Percentiles rank a stretch among this genome's conserved stretches.
Conservation (phyloP, 2,113 vertebrate species). For the Silurus meridionalis region DNA sequence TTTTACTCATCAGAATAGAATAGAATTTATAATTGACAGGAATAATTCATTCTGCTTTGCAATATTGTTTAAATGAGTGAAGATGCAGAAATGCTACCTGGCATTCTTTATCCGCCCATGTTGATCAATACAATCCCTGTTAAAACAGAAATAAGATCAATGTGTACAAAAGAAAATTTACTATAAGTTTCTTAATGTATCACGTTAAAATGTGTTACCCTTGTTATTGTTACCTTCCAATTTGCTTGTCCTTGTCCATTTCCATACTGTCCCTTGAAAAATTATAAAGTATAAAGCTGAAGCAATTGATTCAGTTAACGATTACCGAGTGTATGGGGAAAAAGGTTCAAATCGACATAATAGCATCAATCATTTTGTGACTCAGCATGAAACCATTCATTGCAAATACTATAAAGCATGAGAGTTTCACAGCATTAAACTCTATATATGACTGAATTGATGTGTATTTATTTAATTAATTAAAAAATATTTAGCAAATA, state of each 20-base stretch:
- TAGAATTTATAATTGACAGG: not conserved
- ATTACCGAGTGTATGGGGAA: not conserved
- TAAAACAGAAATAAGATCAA: constrained; percentile 62
- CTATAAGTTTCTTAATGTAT: not conserved
- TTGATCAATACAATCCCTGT: constrained; percentile 79
- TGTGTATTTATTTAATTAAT: not conserved
- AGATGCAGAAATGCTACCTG: constrained; percentile 73
- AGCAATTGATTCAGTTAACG: not conserved
- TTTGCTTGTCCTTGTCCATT: constrained; percentile 93
- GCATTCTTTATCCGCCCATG: constrained; percentile 97
- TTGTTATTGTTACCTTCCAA: constrained; percentile 80
- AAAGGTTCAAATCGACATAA: not conserved
- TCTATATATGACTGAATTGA: not conserved
- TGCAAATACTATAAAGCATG: not conserved
- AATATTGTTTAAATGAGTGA: not conserved
- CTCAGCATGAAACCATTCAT: not conserved
- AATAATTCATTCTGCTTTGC: not conserved
- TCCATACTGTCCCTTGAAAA: constrained; percentile 89
- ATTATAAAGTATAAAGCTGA: constrained; percentile 32
- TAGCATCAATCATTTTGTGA: not conserved
- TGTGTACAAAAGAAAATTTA: not conserved
- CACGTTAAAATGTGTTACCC: not conserved
- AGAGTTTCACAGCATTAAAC: not conserved
- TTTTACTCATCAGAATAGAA: not conserved
- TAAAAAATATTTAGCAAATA: not conserved